Evolutionary conservation across 2,113 vertebrate genomes (phyloP).

Genomic region (Tragelaphus imberbis): DNA sequence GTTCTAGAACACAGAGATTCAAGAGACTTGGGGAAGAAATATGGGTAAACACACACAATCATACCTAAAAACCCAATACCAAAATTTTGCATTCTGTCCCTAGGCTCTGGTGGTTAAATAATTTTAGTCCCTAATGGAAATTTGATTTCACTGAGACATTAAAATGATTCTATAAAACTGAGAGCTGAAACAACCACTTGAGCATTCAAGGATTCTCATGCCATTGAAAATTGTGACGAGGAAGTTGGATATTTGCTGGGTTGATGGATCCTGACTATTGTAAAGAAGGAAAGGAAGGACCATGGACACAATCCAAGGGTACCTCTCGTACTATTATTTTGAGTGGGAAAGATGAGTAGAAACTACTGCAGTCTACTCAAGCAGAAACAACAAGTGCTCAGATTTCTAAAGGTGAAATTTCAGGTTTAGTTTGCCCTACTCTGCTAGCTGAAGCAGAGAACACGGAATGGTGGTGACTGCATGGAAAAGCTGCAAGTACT

Average conservation of each 20-base stretch:
- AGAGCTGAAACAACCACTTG: neutral
- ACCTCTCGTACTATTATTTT: neutral
- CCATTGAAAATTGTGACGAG: neutral
- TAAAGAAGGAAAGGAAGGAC: neutral
- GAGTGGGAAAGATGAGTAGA: neutral
- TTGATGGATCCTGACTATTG: neutral
- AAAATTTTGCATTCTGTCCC: neutral
- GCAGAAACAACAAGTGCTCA: neutral
- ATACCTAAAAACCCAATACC: neutral
- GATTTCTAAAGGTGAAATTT: neutral
- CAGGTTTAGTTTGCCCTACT: neutral
- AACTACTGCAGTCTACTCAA: neutral
- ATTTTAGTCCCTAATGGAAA: neutral
- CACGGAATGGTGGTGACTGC: neutral
- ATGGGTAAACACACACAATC: neutral
- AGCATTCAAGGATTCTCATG: neutral
- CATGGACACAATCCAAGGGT: neutral
- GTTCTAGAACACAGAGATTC: neutral
- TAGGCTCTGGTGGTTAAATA: neutral
- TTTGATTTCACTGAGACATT: neutral
- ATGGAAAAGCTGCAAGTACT: neutral
- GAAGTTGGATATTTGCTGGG: neutral
- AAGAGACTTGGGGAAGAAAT: neutral
- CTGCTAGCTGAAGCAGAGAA: neutral
- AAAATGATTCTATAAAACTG: neutral